Evolutionary conservation across 2,113 vertebrate species (phyloP).

Genomic region (Aviceda subcristata): DNA sequence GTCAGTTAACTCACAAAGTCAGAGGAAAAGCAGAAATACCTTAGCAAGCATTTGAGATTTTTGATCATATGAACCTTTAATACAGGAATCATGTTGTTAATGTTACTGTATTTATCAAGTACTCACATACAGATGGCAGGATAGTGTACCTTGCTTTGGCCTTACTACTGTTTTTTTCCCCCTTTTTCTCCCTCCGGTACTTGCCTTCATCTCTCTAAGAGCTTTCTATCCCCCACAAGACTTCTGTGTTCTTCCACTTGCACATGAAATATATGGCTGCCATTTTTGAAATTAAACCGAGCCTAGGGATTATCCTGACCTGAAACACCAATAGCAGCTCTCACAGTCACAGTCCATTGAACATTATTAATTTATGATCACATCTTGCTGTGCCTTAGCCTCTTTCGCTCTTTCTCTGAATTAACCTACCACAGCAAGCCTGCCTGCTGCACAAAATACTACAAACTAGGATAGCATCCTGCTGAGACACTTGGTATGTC

Average conservation of each 20-base stretch:
- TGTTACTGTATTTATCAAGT: neutral
- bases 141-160: neutral
- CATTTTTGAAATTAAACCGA: constrained; percentile 22
- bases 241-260: constrained; percentile 1
- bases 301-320: constrained; percentile 36
- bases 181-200: neutral
- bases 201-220: constrained; percentile 1
- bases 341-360: constrained; percentile 54
- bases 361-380: constrained; percentile 60
- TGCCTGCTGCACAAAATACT: constrained; percentile 28
- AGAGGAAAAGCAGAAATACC: neutral
- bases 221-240: neutral
- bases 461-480: constrained; percentile 37
- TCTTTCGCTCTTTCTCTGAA: neutral
- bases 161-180: neutral
- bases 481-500: neutral
- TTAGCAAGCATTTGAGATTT: neutral
- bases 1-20: neutral
- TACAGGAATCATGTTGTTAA: neutral
- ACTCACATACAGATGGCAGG: neutral
- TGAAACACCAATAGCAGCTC: constrained; percentile 52
- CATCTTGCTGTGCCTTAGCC: constrained; percentile 40
- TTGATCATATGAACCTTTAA: neutral
- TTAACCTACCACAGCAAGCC: constrained; percentile 25
- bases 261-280: constrained; percentile 17